Conservation (phyloP, 2,113 vertebrate species). For the Pteropus alecto region DNA sequence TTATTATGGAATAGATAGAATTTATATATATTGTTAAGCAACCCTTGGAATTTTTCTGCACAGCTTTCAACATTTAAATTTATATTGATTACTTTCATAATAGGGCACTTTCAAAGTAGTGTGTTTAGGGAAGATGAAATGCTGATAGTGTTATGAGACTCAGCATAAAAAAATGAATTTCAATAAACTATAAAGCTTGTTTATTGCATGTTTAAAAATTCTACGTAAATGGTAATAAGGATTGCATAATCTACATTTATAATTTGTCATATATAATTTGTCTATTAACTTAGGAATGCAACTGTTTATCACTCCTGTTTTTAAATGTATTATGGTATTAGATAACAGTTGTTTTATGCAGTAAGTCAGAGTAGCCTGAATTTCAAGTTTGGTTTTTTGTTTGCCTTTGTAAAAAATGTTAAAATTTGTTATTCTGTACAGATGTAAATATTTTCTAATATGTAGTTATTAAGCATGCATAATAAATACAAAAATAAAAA, state of each 20-base stretch:
- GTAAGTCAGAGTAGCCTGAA: not conserved
- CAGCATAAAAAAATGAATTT: conserved; percentile 8
- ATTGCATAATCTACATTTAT: not conserved
- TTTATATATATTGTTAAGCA: conserved; percentile 16
- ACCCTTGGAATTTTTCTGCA: not conserved
- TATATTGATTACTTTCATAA: not conserved
- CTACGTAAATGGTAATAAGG: conserved; percentile 25
- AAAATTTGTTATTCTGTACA: not conserved
- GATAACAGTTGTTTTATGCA: not conserved
- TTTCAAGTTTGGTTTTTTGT: conserved; percentile 22
- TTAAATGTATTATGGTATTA: not conserved
- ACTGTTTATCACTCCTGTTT: not conserved
- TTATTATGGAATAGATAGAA: not conserved
- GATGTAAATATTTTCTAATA: conserved; percentile 22
- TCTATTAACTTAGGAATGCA: not conserved
- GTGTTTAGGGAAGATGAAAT: not conserved
- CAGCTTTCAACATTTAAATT: not conserved
- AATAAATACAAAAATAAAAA: conserved; percentile 35
- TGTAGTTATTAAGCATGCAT: not conserved
- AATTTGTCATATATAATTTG: not conserved
- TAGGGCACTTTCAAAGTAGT: not conserved
- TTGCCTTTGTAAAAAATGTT: conserved; percentile 45
- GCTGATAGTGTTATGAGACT: not conserved
- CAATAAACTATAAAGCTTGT: not conserved
- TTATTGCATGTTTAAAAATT: conserved; percentile 42